Percentiles rank a stretch among this genome's conserved stretches.
Conservation (phyloP, 2,888 invertebrate species). For the Acanthococcus lagerstroemiae region DNA sequence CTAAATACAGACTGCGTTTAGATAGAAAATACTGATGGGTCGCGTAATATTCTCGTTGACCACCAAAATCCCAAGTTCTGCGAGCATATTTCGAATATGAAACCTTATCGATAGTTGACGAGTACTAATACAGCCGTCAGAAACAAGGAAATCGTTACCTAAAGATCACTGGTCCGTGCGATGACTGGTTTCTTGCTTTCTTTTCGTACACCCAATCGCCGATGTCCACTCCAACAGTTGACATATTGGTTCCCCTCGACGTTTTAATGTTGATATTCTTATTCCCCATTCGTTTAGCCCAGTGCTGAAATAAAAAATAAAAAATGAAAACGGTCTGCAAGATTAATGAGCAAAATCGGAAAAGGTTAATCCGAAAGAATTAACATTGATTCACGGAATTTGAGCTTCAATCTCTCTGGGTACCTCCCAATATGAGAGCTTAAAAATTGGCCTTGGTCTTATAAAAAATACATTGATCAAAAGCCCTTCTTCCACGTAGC, state of each 20-base stretch:
- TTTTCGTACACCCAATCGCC: slow-evolving; percentile 90
- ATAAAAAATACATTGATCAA: no score
- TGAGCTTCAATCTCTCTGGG: no score
- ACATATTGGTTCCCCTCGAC: slow-evolving; percentile 69
- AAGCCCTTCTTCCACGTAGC: no score
- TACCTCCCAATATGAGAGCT: no score
- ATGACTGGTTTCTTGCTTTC: slow-evolving; percentile 60
- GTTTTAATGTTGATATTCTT: slow-evolving; percentile 67
- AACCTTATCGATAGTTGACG: neutral
- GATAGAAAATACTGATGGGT: slow-evolving; percentile 98
- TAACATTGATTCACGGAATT: no score
- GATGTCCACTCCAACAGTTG: slow-evolving; percentile 96
- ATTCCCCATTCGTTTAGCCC: slow-evolving; percentile 92
- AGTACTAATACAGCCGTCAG: neutral
- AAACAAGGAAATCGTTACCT: slow-evolving; percentile 35
- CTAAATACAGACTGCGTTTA: slow-evolving; percentile 85
- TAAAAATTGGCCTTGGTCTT: no score
- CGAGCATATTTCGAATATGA: slow-evolving; percentile 20
- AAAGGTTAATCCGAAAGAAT: no score
- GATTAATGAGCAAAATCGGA: no score
- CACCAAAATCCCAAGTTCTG: slow-evolving; percentile 98
- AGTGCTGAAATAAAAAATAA: slow-evolving; percentile 58
- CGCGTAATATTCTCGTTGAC: slow-evolving; percentile 94
- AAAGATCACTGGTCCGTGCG: slow-evolving; percentile 75
- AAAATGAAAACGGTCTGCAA: no score